Conservation (phyloP, 2,113 vertebrate genomes). For the cattle (Bos taurus) region DNA sequence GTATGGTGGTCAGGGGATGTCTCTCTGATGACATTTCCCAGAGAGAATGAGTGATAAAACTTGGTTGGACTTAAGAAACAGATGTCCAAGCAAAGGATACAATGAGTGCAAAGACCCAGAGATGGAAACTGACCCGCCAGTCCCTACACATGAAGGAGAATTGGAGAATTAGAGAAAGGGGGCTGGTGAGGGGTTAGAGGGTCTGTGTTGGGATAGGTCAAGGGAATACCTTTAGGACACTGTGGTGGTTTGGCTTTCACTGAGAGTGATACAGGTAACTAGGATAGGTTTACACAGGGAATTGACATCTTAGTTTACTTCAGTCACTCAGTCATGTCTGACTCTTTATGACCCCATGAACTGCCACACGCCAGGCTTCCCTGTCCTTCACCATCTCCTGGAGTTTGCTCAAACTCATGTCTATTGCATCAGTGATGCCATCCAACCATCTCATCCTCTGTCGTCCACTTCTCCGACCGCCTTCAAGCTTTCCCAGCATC, state of each 20-base stretch:
- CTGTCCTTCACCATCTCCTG: not conserved
- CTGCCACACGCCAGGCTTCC: not conserved
- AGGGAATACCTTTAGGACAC: no score
- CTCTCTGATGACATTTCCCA: not conserved
- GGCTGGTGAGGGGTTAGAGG: not conserved
- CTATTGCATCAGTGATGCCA: not conserved
- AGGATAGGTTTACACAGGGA: not conserved
- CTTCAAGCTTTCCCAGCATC: not conserved
- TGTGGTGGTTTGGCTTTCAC: not conserved
- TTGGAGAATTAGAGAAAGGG: not conserved
- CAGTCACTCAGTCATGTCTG: not conserved
- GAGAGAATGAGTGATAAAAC: not conserved
- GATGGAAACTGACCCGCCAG: no score
- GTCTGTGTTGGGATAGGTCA: not conserved
- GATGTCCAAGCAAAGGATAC: not conserved
- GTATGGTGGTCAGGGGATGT: not conserved
- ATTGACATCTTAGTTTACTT: not conserved
- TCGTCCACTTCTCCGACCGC: rapidly evolving
- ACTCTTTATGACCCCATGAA: not conserved
- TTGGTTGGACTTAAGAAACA: not conserved
- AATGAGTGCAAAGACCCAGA: not conserved
- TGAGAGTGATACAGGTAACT: no score
- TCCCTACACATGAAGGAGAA: not conserved
- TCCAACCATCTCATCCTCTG: not conserved
- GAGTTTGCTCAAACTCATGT: not conserved